Base-by-base conservation (phyloP, 2,113 vertebrate genomes). In the Oreocharis arfaki region DNA sequence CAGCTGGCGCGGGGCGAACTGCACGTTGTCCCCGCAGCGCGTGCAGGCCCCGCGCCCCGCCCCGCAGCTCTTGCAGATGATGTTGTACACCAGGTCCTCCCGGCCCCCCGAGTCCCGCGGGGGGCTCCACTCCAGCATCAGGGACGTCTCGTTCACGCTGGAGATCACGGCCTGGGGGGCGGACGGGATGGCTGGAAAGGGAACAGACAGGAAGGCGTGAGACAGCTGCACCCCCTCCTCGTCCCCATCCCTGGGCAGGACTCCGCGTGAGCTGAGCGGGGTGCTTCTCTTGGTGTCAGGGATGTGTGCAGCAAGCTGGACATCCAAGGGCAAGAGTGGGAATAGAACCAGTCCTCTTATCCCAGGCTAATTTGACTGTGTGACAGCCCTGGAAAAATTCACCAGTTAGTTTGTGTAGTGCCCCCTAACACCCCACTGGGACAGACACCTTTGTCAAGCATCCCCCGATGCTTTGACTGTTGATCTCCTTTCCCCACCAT, bases 61-160 rank as follows among this genome's bases (percentile, higher is more conserved):
- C 28, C 98, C 98, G 0, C 99, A 99, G 97, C 99, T 99, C 96
- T 99, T 99, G 95, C 99, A 99, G 97, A 99, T 99, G 97, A 99
- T 98, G 97, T 99, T 99, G 97, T 99, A 99, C 33, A 99, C 99
- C 10, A 99, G 97, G 21, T 99, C 99, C 82, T 99, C 98, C 0
- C 99, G 98, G 23, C 99, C 99, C 1, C 99, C 99, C 0, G 96
- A 94, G 91, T 99, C 99, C 12, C 98, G 97, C 0, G 99, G 99
- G 0, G 98, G 95, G 28, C 84, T 98, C 99, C 99, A 99, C 94
- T 99, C 99, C 55, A 99, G 97, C 98, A 98, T 98, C 96, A 99
- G 97, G 0, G 99, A 99, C 0, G 99, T 99, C 97, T 99, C 99
- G 1, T 99, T 99, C 52, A 99, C 99, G 0, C 99, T 99, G 94